Conservation (phyloP, 2,888 invertebrate genomes). For the Folsomia candida region DNA sequence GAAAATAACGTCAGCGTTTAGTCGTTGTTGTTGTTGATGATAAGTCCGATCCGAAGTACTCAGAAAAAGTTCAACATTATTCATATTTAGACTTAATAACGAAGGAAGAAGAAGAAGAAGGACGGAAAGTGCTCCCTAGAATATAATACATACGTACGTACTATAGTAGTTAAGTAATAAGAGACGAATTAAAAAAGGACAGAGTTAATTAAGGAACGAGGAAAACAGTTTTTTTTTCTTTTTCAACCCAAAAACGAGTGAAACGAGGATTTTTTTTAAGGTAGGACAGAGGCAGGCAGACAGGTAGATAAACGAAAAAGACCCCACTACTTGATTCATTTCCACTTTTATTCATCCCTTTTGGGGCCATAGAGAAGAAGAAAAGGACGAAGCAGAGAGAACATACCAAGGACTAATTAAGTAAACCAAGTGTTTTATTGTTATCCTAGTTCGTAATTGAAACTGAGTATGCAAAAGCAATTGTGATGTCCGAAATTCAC, state of each 20-base stretch:
- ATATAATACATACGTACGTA: too few species aligned
- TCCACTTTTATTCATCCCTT: background rate
- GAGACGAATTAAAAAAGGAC: too few species aligned
- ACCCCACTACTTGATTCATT: background rate
- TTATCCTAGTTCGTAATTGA: background rate
- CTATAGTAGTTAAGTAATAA: too few species aligned
- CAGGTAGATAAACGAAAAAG: background rate
- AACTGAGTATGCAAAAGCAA: background rate
- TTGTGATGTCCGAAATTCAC: background rate
- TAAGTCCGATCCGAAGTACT: background rate
- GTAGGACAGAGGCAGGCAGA: too few species aligned
- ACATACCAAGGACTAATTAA: too few species aligned
- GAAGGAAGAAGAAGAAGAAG: too few species aligned
- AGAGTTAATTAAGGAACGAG: too few species aligned
- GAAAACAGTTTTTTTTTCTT: too few species aligned
- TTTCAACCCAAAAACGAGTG: background rate
- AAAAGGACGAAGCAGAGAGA: too few species aligned
- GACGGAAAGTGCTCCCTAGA: background rate
- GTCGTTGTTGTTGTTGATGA: background rate
- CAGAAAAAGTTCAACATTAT: background rate
- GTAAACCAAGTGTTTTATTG: background rate
- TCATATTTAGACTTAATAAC: background rate
- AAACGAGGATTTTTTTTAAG: background rate
- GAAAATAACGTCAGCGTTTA: background rate
- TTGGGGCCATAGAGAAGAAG: background rate